phyloP scores from a whole-genome alignment of 2,113 vertebrate species.

The Aegotheles bennettii region DNA sequence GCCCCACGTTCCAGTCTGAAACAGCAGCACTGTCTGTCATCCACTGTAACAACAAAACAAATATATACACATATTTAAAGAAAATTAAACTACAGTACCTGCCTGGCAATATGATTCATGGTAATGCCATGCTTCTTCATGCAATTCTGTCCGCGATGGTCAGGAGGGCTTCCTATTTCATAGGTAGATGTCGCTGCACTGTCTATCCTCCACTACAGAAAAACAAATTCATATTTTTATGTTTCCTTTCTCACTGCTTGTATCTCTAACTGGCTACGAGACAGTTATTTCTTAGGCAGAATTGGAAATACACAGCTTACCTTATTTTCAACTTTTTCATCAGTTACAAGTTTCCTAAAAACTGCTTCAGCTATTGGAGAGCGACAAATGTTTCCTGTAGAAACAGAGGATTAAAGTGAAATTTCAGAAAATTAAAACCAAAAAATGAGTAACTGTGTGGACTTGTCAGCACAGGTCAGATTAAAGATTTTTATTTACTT shows the following conservation, averaged over 20 bases:
- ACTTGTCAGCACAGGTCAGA: neutral
- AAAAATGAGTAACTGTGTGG: neutral
- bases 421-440: neutral
- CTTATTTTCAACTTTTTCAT: conserved; percentile 79
- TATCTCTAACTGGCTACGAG: neutral
- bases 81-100: conserved; percentile 82
- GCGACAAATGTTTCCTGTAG: conserved; percentile 91
- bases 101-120: conserved; percentile 90
- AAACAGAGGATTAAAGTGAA: conserved; percentile 27
- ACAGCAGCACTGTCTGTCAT: conserved; percentile 93
- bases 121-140: conserved; percentile 88
- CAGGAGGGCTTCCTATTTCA: conserved; percentile 93
- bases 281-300: neutral
- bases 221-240: conserved; percentile 62
- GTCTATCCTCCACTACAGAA: conserved; percentile 97
- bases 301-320: conserved; percentile 66
- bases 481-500: neutral
- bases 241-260: neutral
- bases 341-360: conserved; percentile 88
- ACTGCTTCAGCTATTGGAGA: conserved; percentile 97
- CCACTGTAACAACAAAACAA: conserved; percentile 95
- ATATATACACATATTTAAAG: conserved; percentile 60
- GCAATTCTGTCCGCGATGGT: conserved; percentile 90
- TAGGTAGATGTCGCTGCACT: conserved; percentile 95
- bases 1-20: conserved; percentile 95